Conservation (phyloP, 2,888 invertebrate genomes). For the Dasypogon diadema region DNA sequence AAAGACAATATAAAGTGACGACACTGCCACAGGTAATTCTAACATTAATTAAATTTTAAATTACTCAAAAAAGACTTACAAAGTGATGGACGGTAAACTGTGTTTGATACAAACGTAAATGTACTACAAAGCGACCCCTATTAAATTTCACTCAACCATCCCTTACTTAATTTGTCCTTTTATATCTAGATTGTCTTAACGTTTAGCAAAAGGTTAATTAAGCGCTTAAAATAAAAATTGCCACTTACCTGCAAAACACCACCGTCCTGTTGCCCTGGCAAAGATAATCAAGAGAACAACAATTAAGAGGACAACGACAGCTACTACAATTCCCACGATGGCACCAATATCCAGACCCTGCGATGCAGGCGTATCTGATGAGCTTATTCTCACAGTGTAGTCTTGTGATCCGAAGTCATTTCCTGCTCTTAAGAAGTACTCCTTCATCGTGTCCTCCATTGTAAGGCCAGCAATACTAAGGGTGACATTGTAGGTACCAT, state of each 20-base stretch:
- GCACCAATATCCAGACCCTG: constrained; percentile 80
- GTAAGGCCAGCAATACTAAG: constrained; percentile 76
- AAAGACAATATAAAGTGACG: neutral
- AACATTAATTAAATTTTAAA: constrained; percentile 31
- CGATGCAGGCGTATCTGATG: constrained; percentile 74
- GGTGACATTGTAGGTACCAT: constrained; percentile 79
- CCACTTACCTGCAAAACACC: constrained; percentile 88
- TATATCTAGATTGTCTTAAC: constrained; percentile 16
- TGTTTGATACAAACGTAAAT: constrained; percentile 1
- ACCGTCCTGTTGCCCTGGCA: constrained; percentile 83
- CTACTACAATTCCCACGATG: constrained; percentile 81
- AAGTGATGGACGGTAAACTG: constrained; percentile 28
- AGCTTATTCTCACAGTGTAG: constrained; percentile 79
- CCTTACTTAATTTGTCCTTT: constrained; percentile 21
- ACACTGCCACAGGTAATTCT: constrained; percentile 25
- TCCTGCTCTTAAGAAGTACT: constrained; percentile 76
- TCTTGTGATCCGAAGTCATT: constrained; percentile 78
- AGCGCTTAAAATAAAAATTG: constrained; percentile 59
- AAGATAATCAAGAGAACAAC: constrained; percentile 77
- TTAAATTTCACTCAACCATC: neutral
- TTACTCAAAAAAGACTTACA: constrained; percentile 13
- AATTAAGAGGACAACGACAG: constrained; percentile 76
- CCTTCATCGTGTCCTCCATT: constrained; percentile 81
- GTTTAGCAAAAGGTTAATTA: constrained; percentile 45
- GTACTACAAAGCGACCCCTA: neutral